Evolutionary conservation across 2,113 vertebrate genomes (phyloP).

Genomic region (Mesocricetus auratus): DNA sequence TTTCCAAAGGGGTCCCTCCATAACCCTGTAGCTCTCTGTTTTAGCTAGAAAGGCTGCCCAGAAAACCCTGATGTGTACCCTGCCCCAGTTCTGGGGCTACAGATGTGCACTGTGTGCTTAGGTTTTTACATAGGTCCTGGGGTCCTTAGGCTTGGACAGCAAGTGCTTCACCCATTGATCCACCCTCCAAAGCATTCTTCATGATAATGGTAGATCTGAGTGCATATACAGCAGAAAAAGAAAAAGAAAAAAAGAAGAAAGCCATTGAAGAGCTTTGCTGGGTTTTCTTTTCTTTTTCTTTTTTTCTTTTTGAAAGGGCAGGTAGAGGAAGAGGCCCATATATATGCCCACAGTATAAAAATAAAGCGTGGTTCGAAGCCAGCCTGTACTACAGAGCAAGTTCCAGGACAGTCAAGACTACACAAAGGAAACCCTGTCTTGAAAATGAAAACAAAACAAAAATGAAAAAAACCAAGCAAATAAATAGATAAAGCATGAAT

Average conservation of each 20-base stretch:
- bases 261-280: neutral
- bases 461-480: neutral
- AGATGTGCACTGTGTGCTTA: neutral
- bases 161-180: neutral
- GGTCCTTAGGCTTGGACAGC: neutral
- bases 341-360: neutral
- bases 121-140: no score
- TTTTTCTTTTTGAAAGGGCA: neutral
- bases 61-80: neutral
- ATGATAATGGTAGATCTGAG: neutral
- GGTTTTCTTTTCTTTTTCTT: neutral
- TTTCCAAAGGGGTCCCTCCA: neutral
- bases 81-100: neutral
- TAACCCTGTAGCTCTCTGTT: neutral
- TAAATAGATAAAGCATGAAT: neutral
- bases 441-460: neutral
- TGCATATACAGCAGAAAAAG: neutral
- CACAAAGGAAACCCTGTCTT: neutral
- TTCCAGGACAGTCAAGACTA: neutral
- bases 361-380: neutral
- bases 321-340: neutral
- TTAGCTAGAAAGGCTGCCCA: neutral
- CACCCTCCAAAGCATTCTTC: neutral
- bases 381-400: neutral
- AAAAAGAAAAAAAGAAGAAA: constrained; percentile 28